Conservation (phyloP, 1,140 invertebrate species). For the Hirudo medicinalis region DNA sequence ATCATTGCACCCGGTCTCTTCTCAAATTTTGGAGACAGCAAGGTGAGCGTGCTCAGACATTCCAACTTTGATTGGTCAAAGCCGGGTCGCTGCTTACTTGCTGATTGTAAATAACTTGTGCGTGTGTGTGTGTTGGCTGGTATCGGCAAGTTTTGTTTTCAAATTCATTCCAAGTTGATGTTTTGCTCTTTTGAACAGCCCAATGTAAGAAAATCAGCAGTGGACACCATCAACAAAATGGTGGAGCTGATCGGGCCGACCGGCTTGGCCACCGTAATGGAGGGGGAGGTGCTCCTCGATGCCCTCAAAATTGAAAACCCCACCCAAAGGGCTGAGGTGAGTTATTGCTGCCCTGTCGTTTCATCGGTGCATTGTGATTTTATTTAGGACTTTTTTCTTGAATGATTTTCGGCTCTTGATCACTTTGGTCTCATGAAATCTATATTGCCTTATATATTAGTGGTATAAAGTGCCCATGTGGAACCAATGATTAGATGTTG, state of each 20-base stretch:
- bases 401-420: not conserved
- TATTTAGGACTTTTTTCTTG: not conserved
- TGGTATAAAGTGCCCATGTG: too few species aligned
- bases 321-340: conserved; percentile 55
- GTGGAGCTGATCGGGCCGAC: conserved; percentile 56
- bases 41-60: conserved; percentile 44
- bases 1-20: conserved; percentile 70
- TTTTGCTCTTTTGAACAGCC: conserved; percentile 43
- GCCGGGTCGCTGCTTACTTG: not conserved
- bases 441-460: not conserved
- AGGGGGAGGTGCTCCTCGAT: conserved; percentile 74
- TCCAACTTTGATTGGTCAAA: not conserved
- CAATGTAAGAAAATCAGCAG: conserved; percentile 60
- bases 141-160: too few species aligned
- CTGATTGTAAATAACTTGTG: not conserved
- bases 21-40: conserved; percentile 55
- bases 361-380: too few species aligned
- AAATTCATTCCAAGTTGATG: not conserved
- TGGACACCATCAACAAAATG: conserved; percentile 68
- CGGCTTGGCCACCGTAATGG: conserved; percentile 59
- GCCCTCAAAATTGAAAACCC: conserved; percentile 70
- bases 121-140: too few species aligned
- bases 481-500: not conserved
- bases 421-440: not conserved
- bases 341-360: not conserved